A percentile compares a stretch with the other conserved stretches of the same genome.
Evolutionary conservation across 2,797 vertebrate species (phyloP).

Genomic region (Eremophila alpestris): DNA sequence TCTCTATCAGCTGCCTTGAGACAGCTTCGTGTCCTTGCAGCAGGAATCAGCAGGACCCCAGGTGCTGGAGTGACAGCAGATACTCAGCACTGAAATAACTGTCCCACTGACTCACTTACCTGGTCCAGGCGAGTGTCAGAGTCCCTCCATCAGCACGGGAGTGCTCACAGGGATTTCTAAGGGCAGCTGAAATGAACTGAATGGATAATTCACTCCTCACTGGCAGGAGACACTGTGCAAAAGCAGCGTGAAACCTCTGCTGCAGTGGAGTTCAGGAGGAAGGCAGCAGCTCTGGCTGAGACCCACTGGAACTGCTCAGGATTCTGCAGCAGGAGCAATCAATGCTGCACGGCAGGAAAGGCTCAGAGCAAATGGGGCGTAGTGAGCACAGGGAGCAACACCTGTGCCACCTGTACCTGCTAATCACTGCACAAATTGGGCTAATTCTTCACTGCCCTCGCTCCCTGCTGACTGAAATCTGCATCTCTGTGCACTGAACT

Average conservation of each 20-base stretch:
- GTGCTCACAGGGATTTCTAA: not conserved
- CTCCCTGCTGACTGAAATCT: not conserved
- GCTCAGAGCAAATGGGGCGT: not conserved
- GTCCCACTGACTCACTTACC: not conserved
- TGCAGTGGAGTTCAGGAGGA: not conserved
- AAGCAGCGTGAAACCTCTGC: not conserved
- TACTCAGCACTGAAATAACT: not conserved
- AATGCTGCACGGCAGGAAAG: not conserved
- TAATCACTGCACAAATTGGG: not conserved
- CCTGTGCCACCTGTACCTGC: not conserved
- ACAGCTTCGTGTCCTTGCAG: not conserved
- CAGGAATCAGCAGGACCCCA: not conserved
- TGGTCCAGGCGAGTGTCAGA: not conserved
- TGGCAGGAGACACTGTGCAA: not conserved
- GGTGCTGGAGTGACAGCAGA: not conserved
- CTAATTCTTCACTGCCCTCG: not conserved
- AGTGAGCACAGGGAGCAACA: not conserved
- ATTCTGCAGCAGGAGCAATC: not conserved
- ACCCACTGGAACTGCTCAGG: fast-evolving
- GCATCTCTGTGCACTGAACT: not conserved
- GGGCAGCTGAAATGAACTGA: not conserved
- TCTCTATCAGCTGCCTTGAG: not conserved
- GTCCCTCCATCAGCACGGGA: not conserved
- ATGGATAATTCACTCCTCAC: not conserved
- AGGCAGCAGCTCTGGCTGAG: not conserved